Conservation (phyloP, 35 echinoderm and acorn worm genomes). For the Patiria miniata region DNA sequence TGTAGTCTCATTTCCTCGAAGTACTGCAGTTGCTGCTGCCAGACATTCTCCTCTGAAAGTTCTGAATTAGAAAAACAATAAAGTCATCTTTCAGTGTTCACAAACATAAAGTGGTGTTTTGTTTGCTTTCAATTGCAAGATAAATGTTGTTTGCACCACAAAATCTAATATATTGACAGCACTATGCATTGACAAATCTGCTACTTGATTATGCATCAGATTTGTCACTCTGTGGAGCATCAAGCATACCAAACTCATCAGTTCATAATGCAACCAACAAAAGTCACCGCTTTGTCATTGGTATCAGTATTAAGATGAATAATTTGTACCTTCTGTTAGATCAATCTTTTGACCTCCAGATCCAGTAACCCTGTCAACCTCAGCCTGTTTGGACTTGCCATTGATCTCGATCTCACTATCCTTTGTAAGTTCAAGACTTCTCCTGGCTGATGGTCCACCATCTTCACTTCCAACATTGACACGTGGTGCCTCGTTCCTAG, state of each 20-base stretch:
- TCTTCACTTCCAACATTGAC: conserved; percentile 11
- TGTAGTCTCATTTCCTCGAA: conserved; percentile 75
- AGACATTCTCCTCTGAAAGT: conserved; percentile 35
- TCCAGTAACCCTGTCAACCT: background rate
- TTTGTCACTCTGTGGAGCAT: too few relatives aligned
- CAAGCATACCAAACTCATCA: too few relatives aligned
- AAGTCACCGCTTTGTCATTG: too few relatives aligned
- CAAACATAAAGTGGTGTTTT: too few relatives aligned
- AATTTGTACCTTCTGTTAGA: background rate
- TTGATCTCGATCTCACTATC: background rate
- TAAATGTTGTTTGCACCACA: too few relatives aligned
- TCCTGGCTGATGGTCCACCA: background rate
- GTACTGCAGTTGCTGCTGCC: conserved; percentile 63
- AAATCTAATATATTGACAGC: too few relatives aligned
- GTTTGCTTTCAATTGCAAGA: too few relatives aligned
- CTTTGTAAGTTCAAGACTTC: conserved; percentile 25
- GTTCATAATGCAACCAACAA: too few relatives aligned
- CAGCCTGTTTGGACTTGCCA: background rate
- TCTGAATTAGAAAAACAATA: background rate
- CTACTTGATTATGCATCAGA: too few relatives aligned
- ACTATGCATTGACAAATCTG: too few relatives aligned
- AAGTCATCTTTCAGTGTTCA: too few relatives aligned
- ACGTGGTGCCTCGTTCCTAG: conserved; percentile 77
- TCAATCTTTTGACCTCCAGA: background rate
- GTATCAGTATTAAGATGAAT: too few relatives aligned